phyloP scores from a whole-genome alignment of 1,140 invertebrate species.

The Camponotus pennsylvanicus region DNA sequence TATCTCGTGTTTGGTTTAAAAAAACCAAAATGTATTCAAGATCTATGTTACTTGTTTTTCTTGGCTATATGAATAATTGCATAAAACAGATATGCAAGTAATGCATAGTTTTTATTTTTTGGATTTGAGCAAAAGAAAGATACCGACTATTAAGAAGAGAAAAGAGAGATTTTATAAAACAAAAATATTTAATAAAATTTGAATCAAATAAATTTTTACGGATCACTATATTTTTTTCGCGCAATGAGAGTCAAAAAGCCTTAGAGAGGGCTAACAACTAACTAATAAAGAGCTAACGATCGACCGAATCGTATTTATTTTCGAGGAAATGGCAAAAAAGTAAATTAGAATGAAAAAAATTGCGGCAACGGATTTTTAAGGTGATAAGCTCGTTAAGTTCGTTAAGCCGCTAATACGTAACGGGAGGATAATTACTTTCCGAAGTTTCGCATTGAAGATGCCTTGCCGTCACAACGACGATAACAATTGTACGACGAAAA shows the following conservation, averaged over 20 bases:
- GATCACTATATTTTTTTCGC: not conserved
- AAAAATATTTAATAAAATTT: slow-evolving; percentile 8
- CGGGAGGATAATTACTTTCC: slow-evolving; percentile 51
- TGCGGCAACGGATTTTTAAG: slow-evolving; percentile 27
- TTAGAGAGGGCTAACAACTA: not conserved
- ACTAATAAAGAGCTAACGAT: not conserved
- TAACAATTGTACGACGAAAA: slow-evolving; percentile 47
- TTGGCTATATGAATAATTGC: not conserved
- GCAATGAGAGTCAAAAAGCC: not conserved
- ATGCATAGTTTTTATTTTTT: slow-evolving; percentile 15
- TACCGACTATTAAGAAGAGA: not conserved
- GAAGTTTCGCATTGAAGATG: slow-evolving; percentile 32
- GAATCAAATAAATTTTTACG: not conserved
- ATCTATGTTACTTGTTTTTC: not conserved
- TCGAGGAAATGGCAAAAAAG: slow-evolving; percentile 22
- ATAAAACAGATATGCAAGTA: slow-evolving; percentile 12
- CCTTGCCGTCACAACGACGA: slow-evolving; percentile 14
- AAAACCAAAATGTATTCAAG: not conserved
- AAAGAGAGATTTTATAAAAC: not conserved
- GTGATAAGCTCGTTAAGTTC: too few species aligned
- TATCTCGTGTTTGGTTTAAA: not conserved
- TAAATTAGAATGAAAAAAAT: not conserved
- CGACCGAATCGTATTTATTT: slow-evolving; percentile 17
- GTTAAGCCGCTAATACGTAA: slow-evolving; percentile 32
- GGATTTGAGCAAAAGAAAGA: not conserved